Evolutionary conservation across 2,113 vertebrate genomes (phyloP), one percentile per base, ranked within the genome.

Genomic region (Oostethus manadensis): DNA sequence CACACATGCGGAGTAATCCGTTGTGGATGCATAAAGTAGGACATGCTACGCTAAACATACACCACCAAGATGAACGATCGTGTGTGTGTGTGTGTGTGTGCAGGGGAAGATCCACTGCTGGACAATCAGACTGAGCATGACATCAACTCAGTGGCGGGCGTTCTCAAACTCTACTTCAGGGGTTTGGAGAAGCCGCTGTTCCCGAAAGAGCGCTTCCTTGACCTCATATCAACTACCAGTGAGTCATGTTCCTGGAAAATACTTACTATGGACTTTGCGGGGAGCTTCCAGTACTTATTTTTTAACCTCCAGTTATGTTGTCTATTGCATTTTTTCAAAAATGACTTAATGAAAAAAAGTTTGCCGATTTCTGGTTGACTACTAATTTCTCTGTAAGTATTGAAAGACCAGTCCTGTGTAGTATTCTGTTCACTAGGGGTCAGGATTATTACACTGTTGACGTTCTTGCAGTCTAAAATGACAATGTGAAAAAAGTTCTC

Each of bases 131-230:
- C 88, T 0, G 94, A 98, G 50, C 92, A 96, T 60, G 97, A 99
- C 75, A 99, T 99, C 59, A 99, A 98, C 76, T 97, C 97, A 1
- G 96, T 97, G 33, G 97, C 97, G 23, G 97, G 97, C 14, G 97
- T 99, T 78, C 90, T 99, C 75, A 99, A 99, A 83, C 91, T 99
- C 55, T 99, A 99, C 82, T 99, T 99, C 89, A 93, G 97, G 80
- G 97, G 96, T 45, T 88, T 99, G 89, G 97, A 98, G 89, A 97
- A 97, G 76, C 91, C 96, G 3, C 89, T 99, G 81, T 97, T 99
- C 92, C 96, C 97, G 61, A 95, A 98, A 88, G 97, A 99, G 87
- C 92, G 90, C 83, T 99, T 98, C 89, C 91, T 94, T 63, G 94
- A 99, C 84, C 90, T 99, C 83, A 92, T 99, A 83, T 96, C 94